Evolutionary conservation across 2,888 invertebrate genomes (phyloP).

Genomic region (Nemotelus pantherinus): DNA sequence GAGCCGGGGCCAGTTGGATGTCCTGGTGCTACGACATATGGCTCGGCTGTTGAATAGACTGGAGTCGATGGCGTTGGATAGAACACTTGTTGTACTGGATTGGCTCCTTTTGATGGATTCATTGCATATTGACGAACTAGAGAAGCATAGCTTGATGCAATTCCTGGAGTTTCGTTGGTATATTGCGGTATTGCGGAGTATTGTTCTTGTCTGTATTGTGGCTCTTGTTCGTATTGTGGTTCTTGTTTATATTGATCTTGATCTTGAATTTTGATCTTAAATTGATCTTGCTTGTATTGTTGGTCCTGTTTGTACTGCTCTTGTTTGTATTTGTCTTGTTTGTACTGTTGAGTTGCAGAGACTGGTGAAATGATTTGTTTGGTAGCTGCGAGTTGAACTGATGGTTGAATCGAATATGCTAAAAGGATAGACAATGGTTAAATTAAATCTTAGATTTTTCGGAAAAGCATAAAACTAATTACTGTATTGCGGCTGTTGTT

Average conservation of each 20-base stretch:
- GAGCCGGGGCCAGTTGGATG: conserved; percentile 16
- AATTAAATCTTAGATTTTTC: not conserved
- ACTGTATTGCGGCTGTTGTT: conserved; percentile 31
- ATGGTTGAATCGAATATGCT: conserved; percentile 48
- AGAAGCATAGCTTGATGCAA: conserved; percentile 45
- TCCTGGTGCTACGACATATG: not conserved
- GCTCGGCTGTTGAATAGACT: conserved; percentile 29
- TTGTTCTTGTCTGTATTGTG: conserved; percentile 35
- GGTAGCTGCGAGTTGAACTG: conserved; percentile 42
- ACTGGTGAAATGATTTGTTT: conserved; percentile 45
- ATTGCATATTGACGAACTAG: conserved; percentile 44
- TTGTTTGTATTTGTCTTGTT: conserved; percentile 1
- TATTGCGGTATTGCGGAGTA: not conserved
- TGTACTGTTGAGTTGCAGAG: conserved; percentile 31
- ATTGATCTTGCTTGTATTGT: too few relatives aligned
- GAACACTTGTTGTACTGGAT: conserved; percentile 6
- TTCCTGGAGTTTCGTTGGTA: conserved; percentile 1
- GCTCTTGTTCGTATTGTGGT: conserved; percentile 35
- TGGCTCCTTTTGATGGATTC: not conserved
- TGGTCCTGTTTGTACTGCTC: not conserved
- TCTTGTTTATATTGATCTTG: conserved; percentile 31
- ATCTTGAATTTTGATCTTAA: too few relatives aligned
- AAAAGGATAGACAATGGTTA: not conserved
- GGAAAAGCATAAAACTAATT: not conserved
- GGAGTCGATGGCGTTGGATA: conserved; percentile 40